Percentiles rank a stretch among this genome's conserved stretches.
These are phyloP conservation scores for Mimachlamys varia DNA, from an alignment of 2,888 invertebrate species.

Conservation along the genomic window DNA sequence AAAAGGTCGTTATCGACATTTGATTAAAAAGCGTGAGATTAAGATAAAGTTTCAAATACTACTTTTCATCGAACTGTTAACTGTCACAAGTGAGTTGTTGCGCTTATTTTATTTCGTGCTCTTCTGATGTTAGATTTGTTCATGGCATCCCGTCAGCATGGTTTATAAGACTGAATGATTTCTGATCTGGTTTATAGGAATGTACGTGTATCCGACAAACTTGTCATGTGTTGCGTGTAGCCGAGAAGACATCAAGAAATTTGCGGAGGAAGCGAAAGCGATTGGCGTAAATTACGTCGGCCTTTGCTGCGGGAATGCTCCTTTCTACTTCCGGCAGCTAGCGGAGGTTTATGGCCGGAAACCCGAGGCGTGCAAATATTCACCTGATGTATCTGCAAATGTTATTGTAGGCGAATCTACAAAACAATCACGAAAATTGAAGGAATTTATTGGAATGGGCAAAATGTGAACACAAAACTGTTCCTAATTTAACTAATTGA, in stretches of 20 bases:
- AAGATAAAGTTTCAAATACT: too few species aligned
- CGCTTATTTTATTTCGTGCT: too few species aligned
- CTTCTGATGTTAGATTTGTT: too few species aligned
- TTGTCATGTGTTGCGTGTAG: constrained; percentile 60
- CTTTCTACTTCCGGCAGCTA: constrained; percentile 68
- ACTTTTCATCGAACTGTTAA: too few species aligned
- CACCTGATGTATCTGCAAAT: constrained; percentile 50
- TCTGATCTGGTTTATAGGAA: constrained; percentile 55
- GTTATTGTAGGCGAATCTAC: not conserved
- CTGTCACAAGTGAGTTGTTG: too few species aligned
- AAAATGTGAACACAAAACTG: not conserved
- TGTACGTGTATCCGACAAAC: constrained; percentile 65
- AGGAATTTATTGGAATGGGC: not conserved
- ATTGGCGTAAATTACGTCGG: constrained; percentile 76
- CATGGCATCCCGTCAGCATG: too few species aligned
- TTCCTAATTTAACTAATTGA: too few species aligned
- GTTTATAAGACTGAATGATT: too few species aligned
- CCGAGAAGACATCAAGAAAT: constrained; percentile 66
- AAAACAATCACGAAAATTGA: not conserved
- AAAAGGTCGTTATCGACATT: too few species aligned
- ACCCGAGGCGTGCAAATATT: constrained; percentile 65
- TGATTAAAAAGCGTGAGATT: too few species aligned
- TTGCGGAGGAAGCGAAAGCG: constrained; percentile 69
- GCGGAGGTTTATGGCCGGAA: constrained; percentile 69
- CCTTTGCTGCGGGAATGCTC: constrained; percentile 76